Percentiles rank a stretch among this genome's conserved stretches.
Conservation (phyloP, 2,888 invertebrate species). For the Chalcis sispes region DNA sequence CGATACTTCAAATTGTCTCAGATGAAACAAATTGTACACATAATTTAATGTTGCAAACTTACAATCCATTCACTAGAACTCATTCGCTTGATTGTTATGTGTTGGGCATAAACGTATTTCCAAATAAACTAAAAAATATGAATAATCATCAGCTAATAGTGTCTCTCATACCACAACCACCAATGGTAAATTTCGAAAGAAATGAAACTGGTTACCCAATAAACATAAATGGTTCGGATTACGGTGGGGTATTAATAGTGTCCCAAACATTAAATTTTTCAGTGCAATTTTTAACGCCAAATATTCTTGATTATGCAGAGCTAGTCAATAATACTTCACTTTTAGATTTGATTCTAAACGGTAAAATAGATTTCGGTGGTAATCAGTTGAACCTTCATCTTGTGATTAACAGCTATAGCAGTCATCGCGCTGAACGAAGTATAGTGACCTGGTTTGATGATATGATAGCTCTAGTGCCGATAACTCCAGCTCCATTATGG, state of each 20-base stretch:
- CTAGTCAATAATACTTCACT: not conserved
- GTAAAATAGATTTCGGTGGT: slow-evolving; percentile 27
- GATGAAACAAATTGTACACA: not conserved
- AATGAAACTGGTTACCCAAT: slow-evolving; percentile 12
- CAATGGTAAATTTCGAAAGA: slow-evolving; percentile 7
- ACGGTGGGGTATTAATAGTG: not conserved
- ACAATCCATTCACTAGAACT: slow-evolving; percentile 35
- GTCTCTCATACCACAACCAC: slow-evolving; percentile 23
- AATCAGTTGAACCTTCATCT: slow-evolving; percentile 23
- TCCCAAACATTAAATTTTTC: slow-evolving; percentile 32
- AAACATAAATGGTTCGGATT: slow-evolving; percentile 38
- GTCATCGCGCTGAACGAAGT: not conserved
- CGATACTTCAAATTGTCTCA: slow-evolving; percentile 10
- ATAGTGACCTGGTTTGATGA: slow-evolving; percentile 28
- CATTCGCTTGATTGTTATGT: not conserved
- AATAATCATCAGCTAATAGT: slow-evolving; percentile 9
- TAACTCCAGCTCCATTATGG: slow-evolving; percentile 12
- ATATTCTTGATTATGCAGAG: slow-evolving; percentile 26
- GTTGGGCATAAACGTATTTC: not conserved
- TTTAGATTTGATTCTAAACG: not conserved
- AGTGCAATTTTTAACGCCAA: slow-evolving; percentile 1
- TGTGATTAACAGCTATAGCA: not conserved
- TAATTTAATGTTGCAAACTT: slow-evolving; percentile 1
- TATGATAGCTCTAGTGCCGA: slow-evolving; percentile 48
- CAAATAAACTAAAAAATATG: slow-evolving; percentile 43